Conservation (phyloP, 2,113 vertebrate genomes). For the Sarotherodon lohbergeri region DNA sequence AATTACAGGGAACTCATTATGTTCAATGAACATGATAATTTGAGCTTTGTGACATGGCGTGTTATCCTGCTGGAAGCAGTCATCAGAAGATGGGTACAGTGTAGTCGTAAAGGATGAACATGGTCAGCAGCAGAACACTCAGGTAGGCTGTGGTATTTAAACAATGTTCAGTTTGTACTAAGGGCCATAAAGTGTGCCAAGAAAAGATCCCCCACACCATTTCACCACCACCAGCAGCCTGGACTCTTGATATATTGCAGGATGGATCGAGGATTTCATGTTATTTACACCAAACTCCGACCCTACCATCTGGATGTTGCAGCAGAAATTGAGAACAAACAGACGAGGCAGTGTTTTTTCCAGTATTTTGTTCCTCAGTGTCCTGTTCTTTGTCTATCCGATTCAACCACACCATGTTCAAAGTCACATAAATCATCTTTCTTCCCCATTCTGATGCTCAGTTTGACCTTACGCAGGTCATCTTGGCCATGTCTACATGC, state of each 20-base stretch:
- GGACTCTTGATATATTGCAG: neutral
- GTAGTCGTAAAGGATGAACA: neutral
- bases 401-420: neutral
- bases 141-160: neutral
- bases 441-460: neutral
- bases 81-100: neutral
- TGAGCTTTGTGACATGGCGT: neutral
- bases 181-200: neutral
- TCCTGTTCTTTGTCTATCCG: neutral
- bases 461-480: neutral
- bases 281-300: neutral
- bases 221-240: neutral
- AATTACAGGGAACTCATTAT: neutral
- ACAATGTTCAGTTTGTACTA: neutral
- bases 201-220: neutral
- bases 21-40: neutral
- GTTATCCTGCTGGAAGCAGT: neutral
- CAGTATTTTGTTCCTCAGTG: neutral
- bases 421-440: neutral
- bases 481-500: neutral
- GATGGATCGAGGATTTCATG: neutral
- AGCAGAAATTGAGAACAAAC: neutral
- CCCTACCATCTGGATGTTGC: neutral
- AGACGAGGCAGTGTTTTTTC: neutral
- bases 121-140: neutral